Evolutionary conservation across 2,888 invertebrate genomes (phyloP).

Genomic region (Conomelus anceps): DNA sequence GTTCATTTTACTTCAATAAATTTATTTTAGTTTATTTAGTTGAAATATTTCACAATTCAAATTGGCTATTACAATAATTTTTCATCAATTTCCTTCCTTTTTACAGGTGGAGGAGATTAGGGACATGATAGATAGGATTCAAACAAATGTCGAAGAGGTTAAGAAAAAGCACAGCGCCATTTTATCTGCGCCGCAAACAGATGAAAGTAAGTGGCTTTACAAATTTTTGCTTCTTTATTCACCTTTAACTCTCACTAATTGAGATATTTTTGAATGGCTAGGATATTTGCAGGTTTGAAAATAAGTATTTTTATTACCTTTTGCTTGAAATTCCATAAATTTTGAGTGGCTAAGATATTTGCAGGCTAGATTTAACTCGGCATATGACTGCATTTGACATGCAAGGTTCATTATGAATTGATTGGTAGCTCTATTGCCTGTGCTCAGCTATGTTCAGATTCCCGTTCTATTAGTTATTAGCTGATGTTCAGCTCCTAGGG

Average conservation of each 20-base stretch:
- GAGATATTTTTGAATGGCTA: neutral
- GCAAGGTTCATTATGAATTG: neutral
- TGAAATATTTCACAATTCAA: neutral
- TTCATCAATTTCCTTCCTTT: neutral
- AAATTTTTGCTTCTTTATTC: constrained; percentile 16
- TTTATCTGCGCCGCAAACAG: constrained; percentile 95
- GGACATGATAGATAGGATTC: constrained; percentile 99
- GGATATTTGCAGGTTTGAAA: too few relatives aligned
- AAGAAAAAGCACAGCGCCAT: constrained; percentile 99
- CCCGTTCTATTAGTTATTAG: neutral
- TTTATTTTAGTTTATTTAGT: neutral
- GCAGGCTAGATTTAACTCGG: neutral
- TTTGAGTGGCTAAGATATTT: neutral
- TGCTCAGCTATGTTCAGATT: too few relatives aligned
- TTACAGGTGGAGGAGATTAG: constrained; percentile 96
- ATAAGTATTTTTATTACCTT: too few relatives aligned
- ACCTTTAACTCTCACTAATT: neutral
- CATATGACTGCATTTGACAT: neutral
- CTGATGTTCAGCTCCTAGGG: neutral
- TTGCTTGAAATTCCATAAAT: too few relatives aligned
- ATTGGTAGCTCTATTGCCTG: neutral
- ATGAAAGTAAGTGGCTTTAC: constrained; percentile 77
- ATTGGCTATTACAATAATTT: too few relatives aligned
- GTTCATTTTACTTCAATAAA: neutral
- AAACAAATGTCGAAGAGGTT: constrained; percentile 98